These are phyloP conservation scores for Acanthisitta chloris DNA, from an alignment of 2,113 vertebrate genomes.

Conservation along the genomic window DNA sequence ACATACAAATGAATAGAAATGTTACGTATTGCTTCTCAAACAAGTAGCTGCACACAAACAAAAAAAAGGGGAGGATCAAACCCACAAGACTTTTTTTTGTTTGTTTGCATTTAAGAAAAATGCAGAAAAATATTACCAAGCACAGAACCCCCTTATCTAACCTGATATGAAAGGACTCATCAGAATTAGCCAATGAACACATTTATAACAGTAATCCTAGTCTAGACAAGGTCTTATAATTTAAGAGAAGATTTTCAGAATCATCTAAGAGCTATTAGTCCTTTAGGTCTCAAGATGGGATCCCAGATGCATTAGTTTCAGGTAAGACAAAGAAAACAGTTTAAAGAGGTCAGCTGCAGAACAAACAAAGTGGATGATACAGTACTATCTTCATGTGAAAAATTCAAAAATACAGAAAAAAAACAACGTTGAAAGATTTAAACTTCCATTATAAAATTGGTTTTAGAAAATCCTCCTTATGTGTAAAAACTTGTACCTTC, in stretches of 20 bases:
- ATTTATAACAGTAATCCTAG: neutral
- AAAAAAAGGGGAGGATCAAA: neutral
- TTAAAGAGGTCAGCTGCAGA: neutral
- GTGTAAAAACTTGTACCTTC: neutral
- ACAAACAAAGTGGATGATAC: neutral
- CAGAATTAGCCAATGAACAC: neutral
- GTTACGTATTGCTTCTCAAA: neutral
- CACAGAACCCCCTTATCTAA: neutral
- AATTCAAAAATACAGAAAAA: neutral
- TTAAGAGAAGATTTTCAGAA: conserved; percentile 8
- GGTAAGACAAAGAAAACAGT: neutral
- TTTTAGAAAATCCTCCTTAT: neutral
- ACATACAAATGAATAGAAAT: neutral
- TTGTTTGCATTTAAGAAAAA: no score
- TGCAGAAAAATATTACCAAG: neutral
- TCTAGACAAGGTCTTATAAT: neutral
- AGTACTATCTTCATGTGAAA: neutral
- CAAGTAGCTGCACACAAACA: neutral
- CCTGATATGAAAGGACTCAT: neutral
- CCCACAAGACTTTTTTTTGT: neutral
- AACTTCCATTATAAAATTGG: neutral
- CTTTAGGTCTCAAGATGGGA: neutral
- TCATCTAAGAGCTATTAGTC: neutral
- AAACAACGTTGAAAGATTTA: neutral
- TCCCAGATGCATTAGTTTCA: neutral